Base-by-base conservation (phyloP, 2,888 invertebrate species). In the Carcina quercana region DNA sequence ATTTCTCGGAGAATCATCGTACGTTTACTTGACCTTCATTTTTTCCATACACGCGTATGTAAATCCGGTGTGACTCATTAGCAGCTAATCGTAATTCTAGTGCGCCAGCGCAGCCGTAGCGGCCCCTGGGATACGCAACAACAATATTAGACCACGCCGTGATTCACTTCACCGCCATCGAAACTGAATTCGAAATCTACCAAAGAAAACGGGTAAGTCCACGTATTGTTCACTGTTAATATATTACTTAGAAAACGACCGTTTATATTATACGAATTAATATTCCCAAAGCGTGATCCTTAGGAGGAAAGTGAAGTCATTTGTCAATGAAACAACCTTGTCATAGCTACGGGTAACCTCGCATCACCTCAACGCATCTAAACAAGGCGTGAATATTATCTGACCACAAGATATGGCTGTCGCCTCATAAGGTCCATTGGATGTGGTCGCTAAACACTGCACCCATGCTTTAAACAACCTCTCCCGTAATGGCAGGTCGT, bases 11-110 rank as follows among this genome's bases (percentile, higher is more conserved):
- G 61, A 52, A 47, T 43, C 38, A 47, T 43, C 27, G 38, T 25
- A 40, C 39, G 37, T 47, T 32, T n/a, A 11, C 42, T 45, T 47
- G 44, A 39, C 53, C 50, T 54, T 55, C 45, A 42, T 56, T 53
- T 55, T 64, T 62, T 62, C 56, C 54, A 35, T 33, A 39, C 32
- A 3, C 29, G 45, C 44, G 40, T 57, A 62, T 64, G 60, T 56
- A 62, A 70, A 71, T 66, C 59, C 53, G 52, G 53, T 47, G 56
- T 71, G 73, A 73, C 45, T 71, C 71, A 71, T 61, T 65, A 64
- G 37, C 38, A 36, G 47, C 38, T 52, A 46, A 59, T 56, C 50
- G 51, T 54, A 53, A 33, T 47, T 40, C 47, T 53, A 49, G 44
- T 50, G 51, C 44, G 48, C 46, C 50, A 54, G 56, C 58, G 42